phyloP scores from a whole-genome alignment of 2,888 invertebrate species.

The Copidosoma aretas region DNA sequence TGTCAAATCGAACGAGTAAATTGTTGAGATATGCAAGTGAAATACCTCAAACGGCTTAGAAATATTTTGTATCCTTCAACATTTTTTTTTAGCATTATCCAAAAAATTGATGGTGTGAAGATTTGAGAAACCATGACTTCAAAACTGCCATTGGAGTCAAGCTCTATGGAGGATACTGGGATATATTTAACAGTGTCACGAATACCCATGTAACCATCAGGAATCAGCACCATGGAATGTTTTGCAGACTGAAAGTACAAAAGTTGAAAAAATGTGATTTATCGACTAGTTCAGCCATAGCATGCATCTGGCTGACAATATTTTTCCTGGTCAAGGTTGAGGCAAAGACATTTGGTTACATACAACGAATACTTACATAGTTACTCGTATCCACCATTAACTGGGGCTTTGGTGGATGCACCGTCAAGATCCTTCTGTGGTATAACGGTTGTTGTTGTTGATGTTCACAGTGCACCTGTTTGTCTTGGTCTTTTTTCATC shows the following conservation, averaged over 20 bases:
- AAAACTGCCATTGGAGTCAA: slow-evolving; percentile 33
- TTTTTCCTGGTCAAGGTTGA: too few species aligned
- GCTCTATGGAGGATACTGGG: slow-evolving; percentile 28
- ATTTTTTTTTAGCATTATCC: slow-evolving; percentile 51
- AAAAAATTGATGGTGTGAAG: slow-evolving; percentile 57
- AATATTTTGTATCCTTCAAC: slow-evolving; percentile 44
- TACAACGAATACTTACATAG: too few species aligned
- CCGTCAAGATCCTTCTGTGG: too few species aligned
- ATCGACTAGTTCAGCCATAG: too few species aligned
- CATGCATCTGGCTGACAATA: too few species aligned
- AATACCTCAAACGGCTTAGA: slow-evolving; percentile 53
- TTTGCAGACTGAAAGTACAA: slow-evolving; percentile 41
- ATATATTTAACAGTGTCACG: slow-evolving; percentile 53
- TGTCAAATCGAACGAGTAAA: slow-evolving; percentile 4
- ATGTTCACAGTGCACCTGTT: too few species aligned
- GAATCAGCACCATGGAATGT: slow-evolving; percentile 46
- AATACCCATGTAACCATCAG: slow-evolving; percentile 49
- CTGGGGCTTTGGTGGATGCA: too few species aligned
- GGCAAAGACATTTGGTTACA: too few species aligned
- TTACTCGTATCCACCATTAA: too few species aligned
- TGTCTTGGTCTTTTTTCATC: too few species aligned
- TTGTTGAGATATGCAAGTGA: neutral
- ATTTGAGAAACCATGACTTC: slow-evolving; percentile 53
- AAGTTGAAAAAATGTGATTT: slow-evolving; percentile 32
- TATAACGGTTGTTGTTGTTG: too few species aligned